These are phyloP conservation scores for Sitophilus oryzae DNA, from an alignment of 1,140 invertebrate species.

Conservation along the genomic window DNA sequence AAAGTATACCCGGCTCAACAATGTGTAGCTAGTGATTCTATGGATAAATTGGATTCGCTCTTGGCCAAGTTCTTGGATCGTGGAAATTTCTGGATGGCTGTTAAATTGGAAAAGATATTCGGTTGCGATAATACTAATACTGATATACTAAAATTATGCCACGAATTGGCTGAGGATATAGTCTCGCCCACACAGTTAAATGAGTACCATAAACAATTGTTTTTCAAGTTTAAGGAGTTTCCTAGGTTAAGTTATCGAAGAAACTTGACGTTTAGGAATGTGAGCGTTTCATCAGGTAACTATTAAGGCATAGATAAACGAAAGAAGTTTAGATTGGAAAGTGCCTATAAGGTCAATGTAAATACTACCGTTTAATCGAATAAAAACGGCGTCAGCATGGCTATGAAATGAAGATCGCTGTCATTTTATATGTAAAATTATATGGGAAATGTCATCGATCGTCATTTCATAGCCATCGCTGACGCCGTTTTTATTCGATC, in stretches of 20 bases:
- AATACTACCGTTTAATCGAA: no score
- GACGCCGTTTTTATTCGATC: no score
- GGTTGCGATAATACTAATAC: constrained; percentile 44
- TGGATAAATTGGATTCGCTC: constrained; percentile 15
- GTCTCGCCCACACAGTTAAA: constrained; percentile 41
- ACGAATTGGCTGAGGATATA: constrained; percentile 47
- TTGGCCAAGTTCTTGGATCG: constrained; percentile 20
- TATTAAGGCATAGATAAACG: no score
- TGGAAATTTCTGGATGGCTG: constrained; percentile 38
- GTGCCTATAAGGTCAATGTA: no score
- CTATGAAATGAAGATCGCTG: no score
- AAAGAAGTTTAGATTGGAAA: no score
- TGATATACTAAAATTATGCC: constrained; percentile 47
- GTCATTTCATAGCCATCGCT: no score
- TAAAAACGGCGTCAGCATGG: no score
- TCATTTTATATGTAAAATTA: no score
- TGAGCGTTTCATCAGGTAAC: constrained; percentile 14
- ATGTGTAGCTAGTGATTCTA: constrained; percentile 12
- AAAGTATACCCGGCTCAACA: constrained; percentile 9
- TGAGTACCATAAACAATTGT: constrained; percentile 36
- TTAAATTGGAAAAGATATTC: constrained; percentile 48
- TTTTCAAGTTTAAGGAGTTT: constrained; percentile 23
- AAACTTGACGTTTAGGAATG: constrained; percentile 7
- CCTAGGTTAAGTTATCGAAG: constrained; percentile 1
- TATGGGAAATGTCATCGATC: no score